Conservation (phyloP, 2,888 invertebrate species). For the Tinea trinotella region DNA sequence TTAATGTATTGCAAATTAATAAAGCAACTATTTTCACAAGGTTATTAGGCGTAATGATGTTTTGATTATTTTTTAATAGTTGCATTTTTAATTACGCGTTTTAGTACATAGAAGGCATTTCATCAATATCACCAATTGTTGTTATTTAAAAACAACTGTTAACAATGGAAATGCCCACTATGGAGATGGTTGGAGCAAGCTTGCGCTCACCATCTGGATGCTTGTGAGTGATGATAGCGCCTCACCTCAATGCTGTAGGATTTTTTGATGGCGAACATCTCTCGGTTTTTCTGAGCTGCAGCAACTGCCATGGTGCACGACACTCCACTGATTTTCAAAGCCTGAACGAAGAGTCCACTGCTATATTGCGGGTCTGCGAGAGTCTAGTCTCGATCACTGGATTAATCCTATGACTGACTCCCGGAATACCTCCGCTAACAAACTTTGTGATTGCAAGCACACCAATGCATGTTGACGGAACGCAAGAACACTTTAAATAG, state of each 20-base stretch:
- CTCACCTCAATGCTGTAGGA: slow-evolving; percentile 98
- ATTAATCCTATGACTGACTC: slow-evolving; percentile 70
- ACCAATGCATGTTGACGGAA: slow-evolving; percentile 78
- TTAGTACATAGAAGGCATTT: not conserved
- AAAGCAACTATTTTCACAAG: slow-evolving; percentile 5
- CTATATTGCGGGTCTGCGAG: slow-evolving; percentile 70
- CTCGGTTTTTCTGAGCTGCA: slow-evolving; percentile 94
- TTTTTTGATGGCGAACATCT: slow-evolving; percentile 97
- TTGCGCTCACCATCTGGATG: not conserved
- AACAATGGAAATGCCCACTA: too few species aligned
- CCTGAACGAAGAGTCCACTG: slow-evolving; percentile 68
- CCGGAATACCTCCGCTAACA: slow-evolving; percentile 73
- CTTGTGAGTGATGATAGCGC: slow-evolving; percentile 23
- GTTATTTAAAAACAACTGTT: not conserved
- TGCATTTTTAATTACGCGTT: not conserved
- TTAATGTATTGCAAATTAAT: not conserved
- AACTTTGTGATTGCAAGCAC: slow-evolving; percentile 77
- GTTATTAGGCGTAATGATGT: not conserved
- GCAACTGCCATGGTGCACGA: slow-evolving; percentile 84
- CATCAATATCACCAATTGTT: not conserved
- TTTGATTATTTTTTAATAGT: not conserved
- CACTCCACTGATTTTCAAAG: slow-evolving; percentile 60
- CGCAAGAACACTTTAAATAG: slow-evolving; percentile 78
- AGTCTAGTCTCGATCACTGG: slow-evolving; percentile 75
- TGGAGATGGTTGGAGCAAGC: not conserved